Evolutionary conservation across 2,113 vertebrate genomes (phyloP), one percentile per base, ranked within the genome.

Genomic region (Limnothrissa miodon): DNA sequence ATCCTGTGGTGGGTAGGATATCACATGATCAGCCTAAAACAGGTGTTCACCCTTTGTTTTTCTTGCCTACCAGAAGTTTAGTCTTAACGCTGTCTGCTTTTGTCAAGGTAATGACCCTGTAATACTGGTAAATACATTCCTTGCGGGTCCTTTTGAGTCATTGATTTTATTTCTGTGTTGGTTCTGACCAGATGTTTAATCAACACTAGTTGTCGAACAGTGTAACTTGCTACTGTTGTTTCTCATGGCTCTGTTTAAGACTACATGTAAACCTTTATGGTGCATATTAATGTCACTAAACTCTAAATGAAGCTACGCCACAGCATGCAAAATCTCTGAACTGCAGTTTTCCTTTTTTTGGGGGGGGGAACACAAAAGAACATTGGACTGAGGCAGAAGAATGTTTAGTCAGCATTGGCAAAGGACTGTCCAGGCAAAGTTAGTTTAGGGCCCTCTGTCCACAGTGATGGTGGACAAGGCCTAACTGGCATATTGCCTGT

Each of bases 391-490:
- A 82, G 39, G 42, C 53, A 78, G 62, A 79, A 81, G 23, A 87
- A 84, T 87, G 85, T 84, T 88, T 85, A 87, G 85, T 89, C 87
- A 88, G 85, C 87, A 81, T 21, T 86, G 82, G 84, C 82, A 78
- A 59, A 59, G 81, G 36, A 19, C 81, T 79, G 81, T n/a, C n/a
- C 39, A 74, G 78, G 45, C 78, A 66, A 83, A 62, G 82, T 82
- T 88, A 51, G 62, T 74, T 84, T 44, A 80, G 29, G 36, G 78
- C 66, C 66, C 66, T 74, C 66, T 74, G 29, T 45, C 48, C 78
- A 56, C 78, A 80, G 25, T 62, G 81, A 80, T 78, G 53, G 39
- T 78, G 78, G 21, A 5, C 59, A 62, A 25, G 46, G 59, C 59
- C 59, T 29, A 29, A 29, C 59, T 25, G n/a, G 66, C 29, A 11